Conservation (phyloP, 2,888 invertebrate species). For the Poecilus cupreus region DNA sequence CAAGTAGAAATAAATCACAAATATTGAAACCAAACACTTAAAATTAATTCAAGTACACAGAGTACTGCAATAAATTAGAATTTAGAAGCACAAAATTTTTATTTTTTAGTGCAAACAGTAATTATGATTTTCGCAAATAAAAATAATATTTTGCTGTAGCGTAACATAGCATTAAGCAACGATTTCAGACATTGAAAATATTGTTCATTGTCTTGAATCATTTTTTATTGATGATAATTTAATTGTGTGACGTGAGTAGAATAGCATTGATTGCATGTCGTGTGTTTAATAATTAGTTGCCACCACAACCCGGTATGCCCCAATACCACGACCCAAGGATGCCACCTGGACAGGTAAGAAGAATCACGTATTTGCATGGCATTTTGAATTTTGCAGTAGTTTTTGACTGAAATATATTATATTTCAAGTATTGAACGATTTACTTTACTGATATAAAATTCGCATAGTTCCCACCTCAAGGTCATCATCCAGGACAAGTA, state of each 20-base stretch:
- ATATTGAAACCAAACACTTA: background rate
- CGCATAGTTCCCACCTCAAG: slow-evolving; percentile 56
- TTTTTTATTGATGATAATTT: slow-evolving; percentile 30
- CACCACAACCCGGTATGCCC: slow-evolving; percentile 60
- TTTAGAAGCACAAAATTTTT: background rate
- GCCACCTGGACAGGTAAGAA: slow-evolving; percentile 55
- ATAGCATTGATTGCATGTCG: slow-evolving; percentile 57
- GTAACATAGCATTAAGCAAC: background rate
- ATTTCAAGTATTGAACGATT: background rate
- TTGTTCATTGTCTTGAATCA: background rate
- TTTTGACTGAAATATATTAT: background rate
- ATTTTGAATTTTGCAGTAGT: background rate
- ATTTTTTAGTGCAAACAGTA: too few relatives aligned
- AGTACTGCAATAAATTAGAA: background rate
- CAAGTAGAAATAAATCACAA: background rate
- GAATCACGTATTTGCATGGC: slow-evolving; percentile 11
- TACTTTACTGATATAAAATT: background rate
- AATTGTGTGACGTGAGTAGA: slow-evolving; percentile 39
- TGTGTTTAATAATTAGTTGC: slow-evolving; percentile 60
- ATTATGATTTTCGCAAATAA: background rate
- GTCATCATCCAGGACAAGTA: slow-evolving; percentile 52
- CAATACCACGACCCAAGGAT: slow-evolving; percentile 51
- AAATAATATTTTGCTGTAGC: background rate
- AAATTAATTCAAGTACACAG: background rate
- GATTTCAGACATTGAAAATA: background rate